Evolutionary conservation across 37 sponge, comb jelly and placozoan species (phyloP).

Genomic region (Petrosia ficiformis): DNA sequence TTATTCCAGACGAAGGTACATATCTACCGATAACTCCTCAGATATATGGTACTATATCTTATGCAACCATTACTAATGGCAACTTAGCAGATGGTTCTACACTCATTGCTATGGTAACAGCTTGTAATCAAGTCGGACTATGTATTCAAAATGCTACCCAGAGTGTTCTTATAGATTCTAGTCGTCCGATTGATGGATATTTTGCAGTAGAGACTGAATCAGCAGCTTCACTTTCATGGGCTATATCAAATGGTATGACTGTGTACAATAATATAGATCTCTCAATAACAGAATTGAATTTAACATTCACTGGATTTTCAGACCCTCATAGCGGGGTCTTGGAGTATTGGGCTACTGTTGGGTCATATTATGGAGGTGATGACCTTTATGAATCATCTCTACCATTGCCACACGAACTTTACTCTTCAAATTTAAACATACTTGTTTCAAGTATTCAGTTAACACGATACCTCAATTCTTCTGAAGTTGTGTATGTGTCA

Average conservation of each 20-base stretch:
- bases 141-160: conserved; percentile 23
- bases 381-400: conserved; percentile 21
- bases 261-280: conserved; percentile 42
- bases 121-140: conserved; percentile 57
- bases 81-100: conserved; percentile 55
- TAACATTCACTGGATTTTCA: conserved; percentile 75
- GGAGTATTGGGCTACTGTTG: conserved; percentile 48
- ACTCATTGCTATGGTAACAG: conserved; percentile 41
- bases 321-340: conserved; percentile 74
- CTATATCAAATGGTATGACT: conserved; percentile 50
- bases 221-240: conserved; percentile 25
- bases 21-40: conserved; percentile 15
- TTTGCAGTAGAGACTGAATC: conserved; percentile 66
- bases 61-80: not conserved
- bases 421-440: not conserved
- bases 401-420: not conserved
- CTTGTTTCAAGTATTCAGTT: conserved; percentile 5
- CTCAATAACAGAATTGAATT: conserved; percentile 7
- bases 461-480: not conserved
- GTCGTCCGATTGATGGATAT: conserved; percentile 80
- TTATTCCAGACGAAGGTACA: conserved; percentile 13
- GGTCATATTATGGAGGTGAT: conserved; percentile 30
- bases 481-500: conserved; percentile 33
- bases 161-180: conserved; percentile 69
- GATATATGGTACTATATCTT: not conserved